These are phyloP conservation scores for Ellobium chinense DNA, from an alignment of 2,888 invertebrate species.

Conservation along the genomic window DNA sequence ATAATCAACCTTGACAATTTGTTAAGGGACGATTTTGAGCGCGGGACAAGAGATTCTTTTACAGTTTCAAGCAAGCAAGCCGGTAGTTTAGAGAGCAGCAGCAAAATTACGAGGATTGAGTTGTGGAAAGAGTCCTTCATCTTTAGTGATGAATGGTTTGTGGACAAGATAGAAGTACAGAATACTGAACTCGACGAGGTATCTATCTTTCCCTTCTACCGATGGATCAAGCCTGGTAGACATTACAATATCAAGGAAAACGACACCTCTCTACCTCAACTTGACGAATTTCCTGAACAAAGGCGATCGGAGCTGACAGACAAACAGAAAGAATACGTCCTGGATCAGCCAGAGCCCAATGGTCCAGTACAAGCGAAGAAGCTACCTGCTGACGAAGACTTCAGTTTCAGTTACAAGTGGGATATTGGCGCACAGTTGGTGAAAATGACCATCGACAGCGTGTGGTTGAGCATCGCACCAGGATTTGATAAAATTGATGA, in stretches of 20 bases:
- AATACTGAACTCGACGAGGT: slow-evolving; percentile 61
- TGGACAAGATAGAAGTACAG: slow-evolving; percentile 70
- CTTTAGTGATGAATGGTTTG: slow-evolving; percentile 77
- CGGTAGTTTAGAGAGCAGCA: slow-evolving; percentile 47
- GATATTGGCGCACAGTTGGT: too few relatives aligned
- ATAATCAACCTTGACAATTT: slow-evolving; percentile 74
- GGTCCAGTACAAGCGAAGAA: slow-evolving; percentile 64
- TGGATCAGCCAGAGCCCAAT: slow-evolving; percentile 50
- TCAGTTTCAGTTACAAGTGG: too few relatives aligned
- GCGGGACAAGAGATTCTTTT: slow-evolving; percentile 76
- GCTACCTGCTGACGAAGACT: too few relatives aligned
- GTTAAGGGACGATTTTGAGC: slow-evolving; percentile 75
- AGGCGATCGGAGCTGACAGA: slow-evolving; percentile 75
- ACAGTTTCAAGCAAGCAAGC: slow-evolving; percentile 51
- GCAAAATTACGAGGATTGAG: slow-evolving; percentile 70
- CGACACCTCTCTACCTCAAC: slow-evolving; percentile 78
- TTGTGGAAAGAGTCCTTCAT: slow-evolving; percentile 78
- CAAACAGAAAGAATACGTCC: slow-evolving; percentile 71
- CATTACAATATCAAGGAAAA: slow-evolving; percentile 76
- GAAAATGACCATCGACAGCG: too few relatives aligned
- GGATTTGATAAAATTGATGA: too few relatives aligned
- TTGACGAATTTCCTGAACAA: slow-evolving; percentile 75
- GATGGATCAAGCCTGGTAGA: slow-evolving; percentile 78
- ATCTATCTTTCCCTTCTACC: slow-evolving; percentile 77
- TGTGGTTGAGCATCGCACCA: too few relatives aligned